A percentile compares a stretch with the other conserved stretches of the same genome.
These are phyloP conservation scores for Motacilla alba DNA, from an alignment of 2,113 vertebrate species.

Conservation along the genomic window DNA sequence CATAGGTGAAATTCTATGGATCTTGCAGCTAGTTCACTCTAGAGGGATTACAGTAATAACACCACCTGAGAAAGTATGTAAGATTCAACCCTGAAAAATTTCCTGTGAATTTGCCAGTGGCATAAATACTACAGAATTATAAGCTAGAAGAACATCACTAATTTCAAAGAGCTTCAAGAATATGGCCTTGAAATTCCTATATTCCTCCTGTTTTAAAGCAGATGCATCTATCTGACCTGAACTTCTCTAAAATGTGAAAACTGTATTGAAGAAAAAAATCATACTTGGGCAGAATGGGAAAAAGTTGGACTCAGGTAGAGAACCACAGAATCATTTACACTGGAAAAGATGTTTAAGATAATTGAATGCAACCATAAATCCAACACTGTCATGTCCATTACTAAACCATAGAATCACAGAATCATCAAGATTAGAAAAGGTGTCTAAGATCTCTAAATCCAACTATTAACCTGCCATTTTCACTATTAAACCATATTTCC, in stretches of 20 bases:
- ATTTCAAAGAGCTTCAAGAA: not conserved
- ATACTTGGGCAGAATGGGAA: not conserved
- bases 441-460: not conserved
- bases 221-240: not conserved
- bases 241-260: not conserved
- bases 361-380: not conserved
- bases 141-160: not conserved
- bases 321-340: not conserved
- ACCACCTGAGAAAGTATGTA: not conserved
- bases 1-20: not conserved
- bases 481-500: not conserved
- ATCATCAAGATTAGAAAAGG: not conserved
- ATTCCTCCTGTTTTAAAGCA: not conserved
- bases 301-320: not conserved
- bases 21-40: not conserved
- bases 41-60: not conserved
- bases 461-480: not conserved
- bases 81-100: not conserved
- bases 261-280: not conserved
- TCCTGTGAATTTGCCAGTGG: not conserved
- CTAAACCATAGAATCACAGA: not conserved
- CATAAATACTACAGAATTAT: not conserved
- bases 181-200: not conserved
- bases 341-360: not conserved
- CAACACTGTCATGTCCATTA: not conserved